Percentiles rank a stretch among this genome's conserved stretches.
Conservation (phyloP, 2,888 invertebrate species). For the Aleiodes alternator region DNA sequence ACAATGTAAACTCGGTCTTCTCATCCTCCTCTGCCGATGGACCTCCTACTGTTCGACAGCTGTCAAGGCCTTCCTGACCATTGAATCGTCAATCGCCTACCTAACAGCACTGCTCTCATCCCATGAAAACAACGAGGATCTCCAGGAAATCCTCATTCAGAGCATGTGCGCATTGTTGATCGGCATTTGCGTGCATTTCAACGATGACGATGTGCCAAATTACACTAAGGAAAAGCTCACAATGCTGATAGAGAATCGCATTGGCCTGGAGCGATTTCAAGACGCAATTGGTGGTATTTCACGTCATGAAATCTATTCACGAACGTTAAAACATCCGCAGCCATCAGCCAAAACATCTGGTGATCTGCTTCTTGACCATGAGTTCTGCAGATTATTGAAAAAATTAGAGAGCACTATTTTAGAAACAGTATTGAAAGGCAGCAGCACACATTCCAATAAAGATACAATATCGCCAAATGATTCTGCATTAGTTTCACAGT, state of each 20-base stretch:
- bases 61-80: conserved; percentile 87
- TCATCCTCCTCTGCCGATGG: conserved; percentile 95
- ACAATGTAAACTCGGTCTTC: conserved; percentile 90
- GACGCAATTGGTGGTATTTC: conserved; percentile 91
- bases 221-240: conserved; percentile 86
- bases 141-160: conserved; percentile 91
- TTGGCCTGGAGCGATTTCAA: conserved; percentile 92
- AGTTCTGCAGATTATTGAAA: conserved; percentile 95
- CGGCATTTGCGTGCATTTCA: conserved; percentile 93
- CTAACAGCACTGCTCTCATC: conserved; percentile 80
- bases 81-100: conserved; percentile 89
- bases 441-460: conserved; percentile 60
- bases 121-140: conserved; percentile 92
- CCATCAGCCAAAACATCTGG: conserved; percentile 84
- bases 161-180: conserved; percentile 94
- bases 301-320: conserved; percentile 92
- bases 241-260: conserved; percentile 90
- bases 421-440: conserved; percentile 76
- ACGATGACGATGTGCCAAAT: conserved; percentile 86
- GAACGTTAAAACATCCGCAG: conserved; percentile 95
- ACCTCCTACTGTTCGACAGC: conserved; percentile 88
- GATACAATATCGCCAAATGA: conserved; percentile 64
- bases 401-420: conserved; percentile 81
- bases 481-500: conserved; percentile 81
- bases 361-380: conserved; percentile 94